Evolutionary conservation across 2,888 invertebrate genomes (phyloP), one percentile per base, ranked within the genome.

Genomic region (Heliconius aoede): DNA sequence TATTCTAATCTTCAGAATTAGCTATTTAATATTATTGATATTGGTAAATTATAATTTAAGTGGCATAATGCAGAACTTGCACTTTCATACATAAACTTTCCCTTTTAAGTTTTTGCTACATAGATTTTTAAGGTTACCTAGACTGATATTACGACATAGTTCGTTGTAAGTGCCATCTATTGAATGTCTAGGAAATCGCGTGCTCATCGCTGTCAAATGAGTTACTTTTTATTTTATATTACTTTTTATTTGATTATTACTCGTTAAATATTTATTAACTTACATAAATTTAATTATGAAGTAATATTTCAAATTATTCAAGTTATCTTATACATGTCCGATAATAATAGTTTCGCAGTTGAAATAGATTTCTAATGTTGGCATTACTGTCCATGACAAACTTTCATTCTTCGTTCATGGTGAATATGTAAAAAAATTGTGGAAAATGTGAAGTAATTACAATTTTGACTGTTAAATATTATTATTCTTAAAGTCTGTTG

Each of bases 371-470:
- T 13, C 72, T 82, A 80, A 78, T 84, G 84, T 89, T 92, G 92
- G 91, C 80, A 88, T 78, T 55, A 81, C 82, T 87, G 88, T 79
- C 83, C 86, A 85, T 90, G 90, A 88, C 89, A 91, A 90, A 91
- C 88, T 90, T 91, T 90, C 89, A 87, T 91, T 88, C 73, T 87
- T 86, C 81, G 86, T 86, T 86, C 87, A 87, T 88, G 86, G 86
- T 84, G 87, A 88, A 86, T 86, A 87, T 75, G 80, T 80, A 76
- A 80, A 76, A 82, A 71, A 80, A 78, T 74, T 79, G 80, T 81
- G 81, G 78, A 84, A 78, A 81, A 83, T 82, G 82, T 83, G 74
- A 80, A 77, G 76, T 77, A 73, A 78, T 67, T 77, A 78, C 75
- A 68, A 71, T 77, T 75, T 81, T 61, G 81, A 79, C 69, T 74